Percentiles rank a stretch among this genome's conserved stretches.
phyloP scores from a whole-genome alignment of 2,797 vertebrate genomes.

The Chelidonichthys spinosus region DNA sequence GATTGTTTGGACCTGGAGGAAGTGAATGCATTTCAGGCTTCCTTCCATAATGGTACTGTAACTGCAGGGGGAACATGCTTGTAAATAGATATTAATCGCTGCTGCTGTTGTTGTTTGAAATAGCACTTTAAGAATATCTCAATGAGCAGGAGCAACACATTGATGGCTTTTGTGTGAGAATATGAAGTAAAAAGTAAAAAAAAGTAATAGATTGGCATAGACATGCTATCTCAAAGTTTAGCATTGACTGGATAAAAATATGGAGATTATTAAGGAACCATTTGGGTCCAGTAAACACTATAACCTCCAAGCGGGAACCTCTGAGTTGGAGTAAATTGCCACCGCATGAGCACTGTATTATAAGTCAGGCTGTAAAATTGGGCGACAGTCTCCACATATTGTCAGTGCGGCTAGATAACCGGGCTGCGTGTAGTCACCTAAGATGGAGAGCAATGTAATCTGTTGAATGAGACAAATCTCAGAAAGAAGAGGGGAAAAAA shows the following conservation, averaged over 20 bases:
- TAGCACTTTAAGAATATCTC: conserved; percentile 19
- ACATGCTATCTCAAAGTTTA: conserved; percentile 42
- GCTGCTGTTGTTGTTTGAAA: conserved; percentile 33
- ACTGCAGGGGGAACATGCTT: conserved; percentile 17
- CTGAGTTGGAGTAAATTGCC: conserved; percentile 60
- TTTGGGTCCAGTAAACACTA: conserved; percentile 54
- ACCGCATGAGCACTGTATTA: conserved; percentile 48
- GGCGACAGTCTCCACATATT: conserved; percentile 54
- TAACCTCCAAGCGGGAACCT: conserved; percentile 45
- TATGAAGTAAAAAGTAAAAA: conserved; percentile 32
- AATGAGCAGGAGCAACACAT: conserved; percentile 43
- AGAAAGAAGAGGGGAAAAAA: conserved; percentile 66
- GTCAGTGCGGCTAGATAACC: conserved; percentile 62
- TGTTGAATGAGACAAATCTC: conserved; percentile 80
- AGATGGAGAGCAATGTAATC: conserved; percentile 76
- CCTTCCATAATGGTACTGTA: conserved; percentile 6
- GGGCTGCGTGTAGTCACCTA: conserved; percentile 60
- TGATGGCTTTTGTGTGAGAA: conserved; percentile 41
- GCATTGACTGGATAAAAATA: conserved; percentile 49
- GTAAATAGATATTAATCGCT: conserved; percentile 31
- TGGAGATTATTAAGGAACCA: conserved; percentile 48
- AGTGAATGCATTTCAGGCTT: conserved; percentile 10
- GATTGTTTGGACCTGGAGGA: background rate
- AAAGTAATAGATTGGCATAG: conserved; percentile 34
- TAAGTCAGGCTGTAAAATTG: conserved; percentile 68